Percentiles rank a stretch among this genome's conserved stretches.
Conservation (phyloP, 2,113 vertebrate species). For the Neomonachus schauinslandi region DNA sequence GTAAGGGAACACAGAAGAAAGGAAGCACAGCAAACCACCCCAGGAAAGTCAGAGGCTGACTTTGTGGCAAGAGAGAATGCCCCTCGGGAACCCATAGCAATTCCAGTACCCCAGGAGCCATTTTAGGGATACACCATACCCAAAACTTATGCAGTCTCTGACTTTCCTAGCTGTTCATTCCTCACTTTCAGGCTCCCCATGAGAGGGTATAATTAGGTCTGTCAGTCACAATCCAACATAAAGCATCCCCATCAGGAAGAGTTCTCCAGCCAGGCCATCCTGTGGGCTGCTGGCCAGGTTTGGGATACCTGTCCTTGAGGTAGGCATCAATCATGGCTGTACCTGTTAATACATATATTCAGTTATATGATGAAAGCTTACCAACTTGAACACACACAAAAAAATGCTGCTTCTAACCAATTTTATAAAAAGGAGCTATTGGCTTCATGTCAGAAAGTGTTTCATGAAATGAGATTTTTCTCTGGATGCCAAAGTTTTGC, state of each 20-base stretch:
- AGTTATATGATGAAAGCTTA: not conserved
- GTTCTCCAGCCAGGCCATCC: not conserved
- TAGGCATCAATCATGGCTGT: too few relatives aligned
- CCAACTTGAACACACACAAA: not conserved
- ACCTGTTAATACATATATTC: not conserved
- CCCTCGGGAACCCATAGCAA: not conserved
- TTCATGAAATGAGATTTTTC: not conserved
- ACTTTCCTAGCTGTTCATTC: not conserved
- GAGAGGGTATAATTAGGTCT: not conserved
- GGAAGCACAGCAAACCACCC: not conserved
- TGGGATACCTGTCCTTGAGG: not conserved
- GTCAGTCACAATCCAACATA: not conserved
- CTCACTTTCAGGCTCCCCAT: not conserved
- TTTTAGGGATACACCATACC: too few relatives aligned
- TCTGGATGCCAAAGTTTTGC: not conserved
- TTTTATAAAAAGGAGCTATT: not conserved
- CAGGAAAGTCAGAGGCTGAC: not conserved
- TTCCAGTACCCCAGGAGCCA: not conserved
- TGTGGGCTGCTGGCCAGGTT: not conserved
- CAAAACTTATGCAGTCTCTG: accelerated
- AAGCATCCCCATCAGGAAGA: not conserved
- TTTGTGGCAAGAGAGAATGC: accelerated
- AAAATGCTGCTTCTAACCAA: not conserved
- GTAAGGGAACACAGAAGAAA: not conserved
- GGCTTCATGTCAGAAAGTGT: not conserved